Evolutionary conservation across 2,797 vertebrate species (phyloP).

Genomic region (Moxostoma hubbsi): DNA sequence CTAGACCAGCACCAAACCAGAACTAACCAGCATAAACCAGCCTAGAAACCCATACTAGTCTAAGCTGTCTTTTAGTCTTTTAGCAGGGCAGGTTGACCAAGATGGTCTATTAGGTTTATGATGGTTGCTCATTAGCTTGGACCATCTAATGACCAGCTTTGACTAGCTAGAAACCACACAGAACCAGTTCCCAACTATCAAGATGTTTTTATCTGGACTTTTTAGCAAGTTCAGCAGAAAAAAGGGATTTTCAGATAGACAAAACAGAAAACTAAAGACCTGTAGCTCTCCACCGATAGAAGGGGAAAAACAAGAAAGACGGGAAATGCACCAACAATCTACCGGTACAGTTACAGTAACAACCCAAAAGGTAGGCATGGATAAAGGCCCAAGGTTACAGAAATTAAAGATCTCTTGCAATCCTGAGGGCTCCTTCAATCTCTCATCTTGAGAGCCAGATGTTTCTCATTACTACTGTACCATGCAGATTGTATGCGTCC

Average conservation of each 20-base stretch:
- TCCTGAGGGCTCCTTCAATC: constrained; percentile 18
- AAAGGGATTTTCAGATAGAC: neutral
- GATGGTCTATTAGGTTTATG: too few relatives aligned
- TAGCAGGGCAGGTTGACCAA: too few relatives aligned
- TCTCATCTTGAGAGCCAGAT: neutral
- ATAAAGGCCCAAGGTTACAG: constrained; percentile 5
- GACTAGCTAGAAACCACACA: too few relatives aligned
- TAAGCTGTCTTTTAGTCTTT: too few relatives aligned
- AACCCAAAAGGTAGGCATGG: neutral
- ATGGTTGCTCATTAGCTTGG: too few relatives aligned
- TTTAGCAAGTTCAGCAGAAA: neutral
- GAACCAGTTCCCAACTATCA: too few relatives aligned
- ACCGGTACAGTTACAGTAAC: neutral
- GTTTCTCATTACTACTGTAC: constrained; percentile 17
- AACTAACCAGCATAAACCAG: too few relatives aligned
- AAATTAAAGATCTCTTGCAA: constrained; percentile 4
- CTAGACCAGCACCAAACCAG: too few relatives aligned
- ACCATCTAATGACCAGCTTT: too few relatives aligned
- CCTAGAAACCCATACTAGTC: too few relatives aligned
- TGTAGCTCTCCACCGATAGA: neutral
- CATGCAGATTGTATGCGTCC: constrained; percentile 27
- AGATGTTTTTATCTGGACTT: neutral
- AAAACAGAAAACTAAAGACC: neutral
- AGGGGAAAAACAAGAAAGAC: neutral
- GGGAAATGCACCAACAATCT: neutral